Conservation (phyloP, 2,797 vertebrate genomes). For the Streptopelia turtur region DNA sequence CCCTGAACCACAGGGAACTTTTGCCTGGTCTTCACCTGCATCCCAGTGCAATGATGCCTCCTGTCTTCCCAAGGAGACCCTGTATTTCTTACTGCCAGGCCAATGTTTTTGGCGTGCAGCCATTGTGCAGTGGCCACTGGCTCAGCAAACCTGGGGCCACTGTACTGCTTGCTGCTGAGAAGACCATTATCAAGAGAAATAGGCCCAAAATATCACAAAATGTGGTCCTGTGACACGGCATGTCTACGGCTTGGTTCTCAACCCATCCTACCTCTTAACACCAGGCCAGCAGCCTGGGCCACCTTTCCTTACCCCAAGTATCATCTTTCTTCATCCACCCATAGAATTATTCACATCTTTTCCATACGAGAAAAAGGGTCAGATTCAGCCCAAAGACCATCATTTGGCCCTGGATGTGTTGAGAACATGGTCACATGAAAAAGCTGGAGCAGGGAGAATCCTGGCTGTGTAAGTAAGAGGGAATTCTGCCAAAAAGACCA, state of each 20-base stretch:
- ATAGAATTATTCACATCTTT: neutral
- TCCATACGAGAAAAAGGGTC: neutral
- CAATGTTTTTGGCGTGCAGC: neutral
- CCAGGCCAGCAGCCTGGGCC: neutral
- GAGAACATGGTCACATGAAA: neutral
- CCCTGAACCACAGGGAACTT: neutral
- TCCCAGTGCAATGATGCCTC: neutral
- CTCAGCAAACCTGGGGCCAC: neutral
- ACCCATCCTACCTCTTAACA: neutral
- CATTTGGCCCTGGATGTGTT: neutral
- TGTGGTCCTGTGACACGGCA: neutral
- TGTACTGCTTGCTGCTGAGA: neutral
- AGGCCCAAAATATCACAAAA: neutral
- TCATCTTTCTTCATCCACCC: neutral
- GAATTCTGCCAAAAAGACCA: conserved; percentile 16
- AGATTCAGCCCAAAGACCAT: neutral
- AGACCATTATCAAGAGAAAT: neutral
- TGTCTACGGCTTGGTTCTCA: neutral
- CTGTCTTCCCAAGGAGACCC: neutral
- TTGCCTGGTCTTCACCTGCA: neutral
- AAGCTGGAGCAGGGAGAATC: no score
- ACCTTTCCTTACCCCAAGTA: neutral
- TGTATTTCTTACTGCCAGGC: neutral
- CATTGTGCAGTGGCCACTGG: neutral
- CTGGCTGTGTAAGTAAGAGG: neutral